Base-by-base conservation (phyloP, 2,888 invertebrate genomes). In the Acronicta alni region DNA sequence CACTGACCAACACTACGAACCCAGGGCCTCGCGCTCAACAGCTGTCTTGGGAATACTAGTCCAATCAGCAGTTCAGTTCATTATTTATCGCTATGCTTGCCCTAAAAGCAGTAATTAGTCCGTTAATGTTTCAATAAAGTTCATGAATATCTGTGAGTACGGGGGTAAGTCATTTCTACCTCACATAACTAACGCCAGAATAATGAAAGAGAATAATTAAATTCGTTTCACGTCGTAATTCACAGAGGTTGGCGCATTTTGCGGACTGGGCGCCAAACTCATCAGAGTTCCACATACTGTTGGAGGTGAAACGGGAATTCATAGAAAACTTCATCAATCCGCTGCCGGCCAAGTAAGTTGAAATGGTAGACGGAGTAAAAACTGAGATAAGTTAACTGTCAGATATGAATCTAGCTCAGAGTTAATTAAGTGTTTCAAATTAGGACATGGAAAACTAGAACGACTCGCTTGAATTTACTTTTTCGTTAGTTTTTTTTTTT, bases 201-300 rank as follows among this genome's bases (percentile, higher is more conserved):
- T 75, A 69, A 80, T 77, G 73, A 81, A 81, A 80, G 77, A 65
- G 81, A 80, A 81, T 82, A 82, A 86, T 85, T 82, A 85, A 86
- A 85, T 82, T 77, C 74, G 71, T 82, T 83, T 78, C 65, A 68
- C 70, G 58, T 77, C 56, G 69, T 81, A 72, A 79, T 83, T 90
- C 85, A 67, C 91, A 95, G 95, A 93, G 94, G 84, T 89, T 97
- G 81, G 95, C 96, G 57, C 96, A 97, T 88, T 97, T 97, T 84
- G 96, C 97, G 44, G 97, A 97, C 86, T 97, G 97, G 97, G 96
- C 96, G 51, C 94, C 93, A 70, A 96, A 96, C 88, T 96, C 96
- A 37, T 95, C 96, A 18, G 97, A 97, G 86, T 97, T 96, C 83
- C 95, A 96, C 84, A 96, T 96, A 72, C 90, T 97, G 57, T 93